Percentiles rank a stretch among this genome's conserved stretches.
phyloP scores from a whole-genome alignment of 2,888 invertebrate genomes.

The Formica aserva region DNA sequence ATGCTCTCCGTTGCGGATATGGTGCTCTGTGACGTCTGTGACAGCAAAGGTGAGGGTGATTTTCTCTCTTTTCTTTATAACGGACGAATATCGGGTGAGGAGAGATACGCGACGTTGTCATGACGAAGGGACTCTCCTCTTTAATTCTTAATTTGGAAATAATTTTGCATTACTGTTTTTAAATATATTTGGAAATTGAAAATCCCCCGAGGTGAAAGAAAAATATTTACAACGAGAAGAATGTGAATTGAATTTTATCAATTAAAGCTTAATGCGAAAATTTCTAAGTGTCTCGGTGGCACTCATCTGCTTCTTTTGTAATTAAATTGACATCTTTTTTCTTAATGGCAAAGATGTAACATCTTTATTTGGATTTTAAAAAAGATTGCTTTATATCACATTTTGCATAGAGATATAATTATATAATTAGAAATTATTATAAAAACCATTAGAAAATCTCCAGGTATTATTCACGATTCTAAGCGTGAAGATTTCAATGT shows the following conservation, averaged over 20 bases:
- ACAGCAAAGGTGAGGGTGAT: constrained; percentile 76
- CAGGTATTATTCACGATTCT: not conserved
- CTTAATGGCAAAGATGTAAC: not conserved
- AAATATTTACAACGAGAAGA: not conserved
- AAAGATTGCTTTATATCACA: not conserved
- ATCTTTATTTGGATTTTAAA: not conserved
- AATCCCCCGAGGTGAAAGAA: not conserved
- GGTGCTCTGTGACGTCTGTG: constrained; percentile 83
- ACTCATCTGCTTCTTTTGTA: not conserved
- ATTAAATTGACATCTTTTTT: not conserved
- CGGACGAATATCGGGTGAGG: not conserved
- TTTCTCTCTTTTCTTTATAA: not conserved
- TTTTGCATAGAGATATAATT: not conserved
- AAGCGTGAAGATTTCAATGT: not conserved
- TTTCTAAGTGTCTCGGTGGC: not conserved
- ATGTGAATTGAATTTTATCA: not conserved
- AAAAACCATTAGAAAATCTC: not conserved
- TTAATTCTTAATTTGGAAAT: constrained; percentile 7
- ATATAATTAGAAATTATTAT: not conserved
- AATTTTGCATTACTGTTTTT: not conserved
- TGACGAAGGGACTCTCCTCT: not conserved
- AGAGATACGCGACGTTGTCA: not conserved
- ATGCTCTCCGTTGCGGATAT: constrained; percentile 73
- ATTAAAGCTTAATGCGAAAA: not conserved
- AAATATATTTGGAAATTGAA: not conserved